Conservation (phyloP, 2,888 invertebrate genomes). For the Ypsolopha sequella region DNA sequence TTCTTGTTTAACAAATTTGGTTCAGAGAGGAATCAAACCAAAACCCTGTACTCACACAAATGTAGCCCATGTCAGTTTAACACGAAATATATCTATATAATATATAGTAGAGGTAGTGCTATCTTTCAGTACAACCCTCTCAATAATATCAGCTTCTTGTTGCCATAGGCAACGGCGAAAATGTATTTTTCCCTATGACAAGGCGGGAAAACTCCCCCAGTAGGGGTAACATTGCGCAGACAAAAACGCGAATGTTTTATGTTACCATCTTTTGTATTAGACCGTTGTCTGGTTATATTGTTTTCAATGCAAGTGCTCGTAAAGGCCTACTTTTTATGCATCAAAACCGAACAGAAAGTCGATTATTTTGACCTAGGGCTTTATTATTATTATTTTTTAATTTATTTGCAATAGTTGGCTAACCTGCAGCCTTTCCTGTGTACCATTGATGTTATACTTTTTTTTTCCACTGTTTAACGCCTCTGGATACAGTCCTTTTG, state of each 20-base stretch:
- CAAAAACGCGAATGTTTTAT: conserved; percentile 25
- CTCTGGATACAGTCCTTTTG: too few species aligned
- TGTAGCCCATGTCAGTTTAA: conserved; percentile 43
- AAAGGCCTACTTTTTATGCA: too few species aligned
- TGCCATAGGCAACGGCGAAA: conserved; percentile 52
- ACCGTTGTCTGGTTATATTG: neutral
- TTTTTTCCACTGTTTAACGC: too few species aligned
- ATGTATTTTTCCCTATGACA: conserved; percentile 42
- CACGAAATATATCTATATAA: conserved; percentile 20
- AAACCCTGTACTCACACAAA: conserved; percentile 42
- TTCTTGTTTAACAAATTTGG: too few species aligned
- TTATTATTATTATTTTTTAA: too few species aligned
- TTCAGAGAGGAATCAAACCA: too few species aligned
- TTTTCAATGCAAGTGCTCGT: too few species aligned
- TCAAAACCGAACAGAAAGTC: too few species aligned
- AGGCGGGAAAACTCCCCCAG: conserved; percentile 14
- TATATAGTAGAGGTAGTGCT: conserved; percentile 25
- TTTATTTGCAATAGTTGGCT: too few species aligned
- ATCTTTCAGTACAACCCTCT: conserved; percentile 32
- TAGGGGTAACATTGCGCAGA: conserved; percentile 18
- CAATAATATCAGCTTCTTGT: conserved; percentile 51
- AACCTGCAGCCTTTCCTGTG: too few species aligned
- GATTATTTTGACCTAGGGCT: too few species aligned
- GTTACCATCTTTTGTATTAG: neutral
- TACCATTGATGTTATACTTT: too few species aligned